Base-by-base conservation (phyloP, 2,888 invertebrate genomes). In the Branchipolynoe longqiensis region DNA sequence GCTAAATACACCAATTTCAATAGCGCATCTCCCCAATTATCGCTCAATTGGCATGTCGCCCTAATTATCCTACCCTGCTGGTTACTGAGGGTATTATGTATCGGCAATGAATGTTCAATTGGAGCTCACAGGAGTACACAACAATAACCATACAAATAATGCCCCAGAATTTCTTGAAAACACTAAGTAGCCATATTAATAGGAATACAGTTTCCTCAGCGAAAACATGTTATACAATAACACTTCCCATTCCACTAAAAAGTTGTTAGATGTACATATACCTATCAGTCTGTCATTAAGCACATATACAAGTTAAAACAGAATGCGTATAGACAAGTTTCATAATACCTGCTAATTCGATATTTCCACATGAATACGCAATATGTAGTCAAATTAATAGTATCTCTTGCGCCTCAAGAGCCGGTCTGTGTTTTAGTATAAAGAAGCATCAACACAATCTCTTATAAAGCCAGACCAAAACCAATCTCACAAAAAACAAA, bases 401-500 rank as follows among this genome's bases (percentile, higher is more conserved):
- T 69, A 69, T 69, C 69, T 69, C 69, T 38, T 69, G 69, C 36
- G 38, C 38, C 38, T 69, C 69, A 69, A 69, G 69, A 69, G 69
- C 33, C 38, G 69, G 69, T 69, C 69, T 69, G 69, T 69, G 14
- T 64, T 38, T 33, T 69, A 1, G 62, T 38, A 69, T 18, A 69
- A 69, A 36, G 33, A 69, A 33, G 33, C 69, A 2, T 36, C 69
- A 38, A 22, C 38, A 78, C 38, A 73, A 48, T 28, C 78, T 78
- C 28, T 48, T 48, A 18, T 1, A 41, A 54, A 54, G 48, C 41
- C 78, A 54, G 48, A 48, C 54, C 78, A 78, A 78, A 78, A 78
- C 22, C 2, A 78, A 78, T 78, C 78, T 41, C 78, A 78, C 78
- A 48, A 73, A 78, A 78, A 78, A n/a, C n/a, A n/a, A n/a, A n/a